A percentile compares a stretch with the other conserved stretches of the same genome.
These are phyloP conservation scores for Gymnogyps californianus DNA, from an alignment of 2,113 vertebrate species.

Conservation along the genomic window DNA sequence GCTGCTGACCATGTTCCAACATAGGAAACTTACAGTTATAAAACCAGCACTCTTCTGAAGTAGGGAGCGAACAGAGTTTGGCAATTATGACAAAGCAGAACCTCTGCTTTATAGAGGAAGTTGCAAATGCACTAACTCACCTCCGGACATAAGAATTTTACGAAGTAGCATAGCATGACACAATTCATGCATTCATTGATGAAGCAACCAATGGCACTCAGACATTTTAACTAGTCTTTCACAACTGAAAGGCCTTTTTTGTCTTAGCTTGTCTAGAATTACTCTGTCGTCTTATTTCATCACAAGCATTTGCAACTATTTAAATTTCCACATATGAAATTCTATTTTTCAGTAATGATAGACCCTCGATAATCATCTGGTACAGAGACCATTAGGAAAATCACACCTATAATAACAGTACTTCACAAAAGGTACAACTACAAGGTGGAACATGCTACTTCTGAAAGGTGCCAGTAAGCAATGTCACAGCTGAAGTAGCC, in stretches of 20 bases:
- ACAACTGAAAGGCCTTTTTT: background rate
- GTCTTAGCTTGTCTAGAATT: background rate
- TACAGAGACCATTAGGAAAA: background rate
- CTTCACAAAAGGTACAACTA: background rate
- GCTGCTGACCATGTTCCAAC: background rate
- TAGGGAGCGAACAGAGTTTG: background rate
- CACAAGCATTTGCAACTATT: background rate
- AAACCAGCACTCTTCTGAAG: background rate
- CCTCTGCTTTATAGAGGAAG: background rate
- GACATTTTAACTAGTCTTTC: background rate
- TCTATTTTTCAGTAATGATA: conserved; percentile 5
- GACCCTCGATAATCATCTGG: background rate
- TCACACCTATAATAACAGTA: background rate
- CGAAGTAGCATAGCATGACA: background rate
- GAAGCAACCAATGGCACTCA: background rate
- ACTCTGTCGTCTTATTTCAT: background rate
- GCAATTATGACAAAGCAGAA: background rate
- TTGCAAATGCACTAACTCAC: background rate
- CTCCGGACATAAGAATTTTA: background rate
- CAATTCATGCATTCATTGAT: background rate
- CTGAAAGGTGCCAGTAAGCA: background rate
- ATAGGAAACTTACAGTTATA: background rate
- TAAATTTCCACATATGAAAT: background rate
- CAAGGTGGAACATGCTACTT: background rate
- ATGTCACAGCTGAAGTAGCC: background rate